Conservation (phyloP, 2,888 invertebrate genomes). For the Lasioglossum malachurum region DNA sequence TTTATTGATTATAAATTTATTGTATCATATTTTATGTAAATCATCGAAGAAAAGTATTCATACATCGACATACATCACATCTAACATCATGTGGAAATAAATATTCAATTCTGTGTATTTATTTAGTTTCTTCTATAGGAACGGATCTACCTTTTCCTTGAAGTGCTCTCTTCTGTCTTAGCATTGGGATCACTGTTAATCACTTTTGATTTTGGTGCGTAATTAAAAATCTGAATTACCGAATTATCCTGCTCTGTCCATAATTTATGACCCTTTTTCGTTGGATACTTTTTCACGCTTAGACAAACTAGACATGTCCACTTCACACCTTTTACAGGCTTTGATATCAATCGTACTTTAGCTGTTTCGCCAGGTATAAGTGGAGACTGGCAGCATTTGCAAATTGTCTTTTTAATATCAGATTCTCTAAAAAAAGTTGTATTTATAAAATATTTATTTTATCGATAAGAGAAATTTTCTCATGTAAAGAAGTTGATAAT, state of each 20-base stretch:
- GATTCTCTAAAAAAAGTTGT: constrained; percentile 85
- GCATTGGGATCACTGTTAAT: background rate
- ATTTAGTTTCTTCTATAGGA: constrained; percentile 19
- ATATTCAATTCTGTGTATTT: constrained; percentile 52
- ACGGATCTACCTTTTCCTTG: background rate
- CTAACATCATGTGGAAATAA: constrained; percentile 51
- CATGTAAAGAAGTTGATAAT: background rate
- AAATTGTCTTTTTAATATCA: constrained; percentile 87
- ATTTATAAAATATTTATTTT: background rate
- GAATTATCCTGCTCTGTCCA: constrained; percentile 87
- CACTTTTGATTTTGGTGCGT: constrained; percentile 71
- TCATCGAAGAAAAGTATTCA: constrained; percentile 82
- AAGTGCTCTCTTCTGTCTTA: background rate
- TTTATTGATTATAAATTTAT: constrained; percentile 82
- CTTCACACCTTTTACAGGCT: constrained; percentile 84
- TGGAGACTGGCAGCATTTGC: constrained; percentile 87
- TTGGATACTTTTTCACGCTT: constrained; percentile 82
- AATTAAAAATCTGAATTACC: constrained; percentile 85
- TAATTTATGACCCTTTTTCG: constrained; percentile 83
- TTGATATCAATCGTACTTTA: constrained; percentile 85
- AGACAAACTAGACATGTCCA: constrained; percentile 86
- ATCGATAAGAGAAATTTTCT: background rate
- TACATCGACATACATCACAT: constrained; percentile 60
- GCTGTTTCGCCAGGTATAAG: constrained; percentile 86
- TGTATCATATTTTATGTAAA: constrained; percentile 84